These are phyloP conservation scores for Chironomus tepperi DNA, from an alignment of 1,140 invertebrate genomes.

Conservation along the genomic window DNA sequence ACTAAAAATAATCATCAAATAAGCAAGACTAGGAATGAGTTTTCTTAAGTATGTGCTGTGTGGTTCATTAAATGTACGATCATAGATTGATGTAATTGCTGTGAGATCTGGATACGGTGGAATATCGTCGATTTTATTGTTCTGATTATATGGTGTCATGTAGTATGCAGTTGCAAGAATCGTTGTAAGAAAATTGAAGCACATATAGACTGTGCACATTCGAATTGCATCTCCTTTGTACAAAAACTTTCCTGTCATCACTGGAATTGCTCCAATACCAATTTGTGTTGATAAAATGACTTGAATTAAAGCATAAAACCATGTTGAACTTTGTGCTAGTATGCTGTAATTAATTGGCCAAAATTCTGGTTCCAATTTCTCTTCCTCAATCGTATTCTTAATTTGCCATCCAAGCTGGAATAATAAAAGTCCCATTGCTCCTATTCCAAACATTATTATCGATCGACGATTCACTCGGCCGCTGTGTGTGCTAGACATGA, in stretches of 20 bases:
- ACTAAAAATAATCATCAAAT: conserved; percentile 32
- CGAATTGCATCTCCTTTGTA: conserved; percentile 39
- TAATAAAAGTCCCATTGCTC: conserved; percentile 33
- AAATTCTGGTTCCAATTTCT: conserved; percentile 34
- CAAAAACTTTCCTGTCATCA: conserved; percentile 39
- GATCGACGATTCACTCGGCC: conserved; percentile 35
- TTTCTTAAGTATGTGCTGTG: conserved; percentile 28
- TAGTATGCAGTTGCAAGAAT: conserved; percentile 38
- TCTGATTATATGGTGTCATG: conserved; percentile 37
- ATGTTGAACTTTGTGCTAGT: conserved; percentile 34
- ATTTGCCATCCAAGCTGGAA: conserved; percentile 37
- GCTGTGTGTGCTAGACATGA: conserved; percentile 35
- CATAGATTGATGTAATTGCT: conserved; percentile 37
- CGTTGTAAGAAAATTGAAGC: conserved; percentile 38
- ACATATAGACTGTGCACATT: conserved; percentile 38
- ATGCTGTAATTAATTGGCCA: conserved; percentile 32
- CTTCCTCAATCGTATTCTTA: conserved; percentile 32
- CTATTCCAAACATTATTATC: conserved; percentile 35
- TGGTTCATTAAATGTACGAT: conserved; percentile 30
- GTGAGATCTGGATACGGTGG: conserved; percentile 36
- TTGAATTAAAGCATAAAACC: conserved; percentile 39
- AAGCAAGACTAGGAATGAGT: conserved; percentile 34
- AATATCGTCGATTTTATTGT: conserved; percentile 26
- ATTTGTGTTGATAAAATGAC: conserved; percentile 37
- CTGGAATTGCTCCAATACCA: conserved; percentile 36